A percentile compares a stretch with the other conserved stretches of the same genome.
phyloP scores from a whole-genome alignment of 2,113 vertebrate species.

The Guaruba guarouba region DNA sequence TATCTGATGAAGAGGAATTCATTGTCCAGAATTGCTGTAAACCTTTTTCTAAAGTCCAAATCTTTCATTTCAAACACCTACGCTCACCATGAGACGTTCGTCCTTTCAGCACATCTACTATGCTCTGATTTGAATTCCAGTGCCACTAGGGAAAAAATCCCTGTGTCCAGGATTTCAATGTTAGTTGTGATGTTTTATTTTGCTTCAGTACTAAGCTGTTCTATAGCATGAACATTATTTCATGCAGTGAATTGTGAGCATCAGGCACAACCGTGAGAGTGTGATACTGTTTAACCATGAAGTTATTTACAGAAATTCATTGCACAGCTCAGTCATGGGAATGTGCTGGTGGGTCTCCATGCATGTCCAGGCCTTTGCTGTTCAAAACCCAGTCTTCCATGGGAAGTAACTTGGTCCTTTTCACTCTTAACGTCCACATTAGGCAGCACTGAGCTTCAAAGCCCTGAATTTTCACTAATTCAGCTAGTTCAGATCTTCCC shows the following conservation, averaged over 20 bases:
- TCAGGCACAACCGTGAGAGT: not conserved
- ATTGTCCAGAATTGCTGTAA: not conserved
- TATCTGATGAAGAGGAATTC: not conserved
- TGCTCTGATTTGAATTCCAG: not conserved
- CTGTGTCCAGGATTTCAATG: not conserved
- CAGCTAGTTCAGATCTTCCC: not conserved
- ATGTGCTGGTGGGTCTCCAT: not conserved
- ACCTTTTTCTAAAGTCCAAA: not conserved
- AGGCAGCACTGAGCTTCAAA: not conserved
- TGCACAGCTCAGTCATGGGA: not conserved
- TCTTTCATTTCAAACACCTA: conserved; percentile 46
- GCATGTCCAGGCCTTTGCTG: not conserved
- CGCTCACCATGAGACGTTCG: not conserved
- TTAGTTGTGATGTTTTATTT: not conserved
- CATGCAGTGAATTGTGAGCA: not conserved
- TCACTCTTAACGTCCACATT: not conserved
- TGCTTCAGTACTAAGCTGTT: not conserved
- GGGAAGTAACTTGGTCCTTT: not conserved
- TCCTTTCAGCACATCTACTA: not conserved
- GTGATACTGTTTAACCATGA: not conserved
- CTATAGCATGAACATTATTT: not conserved
- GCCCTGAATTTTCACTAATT: not conserved
- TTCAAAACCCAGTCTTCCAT: not conserved
- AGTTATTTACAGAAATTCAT: not conserved
- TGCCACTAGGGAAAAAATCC: not conserved